Base-by-base conservation (phyloP, 2,113 vertebrate species). In the Takifugu bimaculatus region DNA sequence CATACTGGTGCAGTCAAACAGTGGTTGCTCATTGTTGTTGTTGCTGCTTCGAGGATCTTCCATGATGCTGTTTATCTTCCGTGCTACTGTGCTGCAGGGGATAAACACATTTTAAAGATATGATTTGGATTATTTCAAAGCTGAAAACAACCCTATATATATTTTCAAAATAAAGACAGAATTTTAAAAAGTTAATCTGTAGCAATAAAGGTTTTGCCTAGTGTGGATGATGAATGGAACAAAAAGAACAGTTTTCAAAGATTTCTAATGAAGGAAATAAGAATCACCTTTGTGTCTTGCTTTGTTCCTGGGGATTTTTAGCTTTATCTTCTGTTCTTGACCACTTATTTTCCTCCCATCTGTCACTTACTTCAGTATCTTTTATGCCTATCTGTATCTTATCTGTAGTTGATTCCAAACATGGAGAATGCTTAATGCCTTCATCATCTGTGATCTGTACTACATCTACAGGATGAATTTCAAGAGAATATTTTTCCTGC, bases 201-300 rank as follows among this genome's bases (percentile, higher is more conserved):
- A 39, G 3, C 1, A 39, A 39, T 11, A 11, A 39, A 39, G 35
- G 7, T 32, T 32, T 32, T 2, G 29, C 7, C 29, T 39, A 20
- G 20, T 20, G 20, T 20, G 20, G 20, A 20, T 20, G 20, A 20
- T 20, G 20, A 20, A 20, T 20, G 20, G 20, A 20, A 20, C 20
- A 20, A 20, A 20, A 20, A 20, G 20, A 20, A 20, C 20, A 20
- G 20, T 20, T 20, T 20, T 20, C 20, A 20, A 20, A 20, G 20
- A 20, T 20, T 20, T 20, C 20, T 20, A 20, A 20, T 20, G 20
- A 20, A 39, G 9, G 35, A 14, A 56, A 28, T 51, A 0, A 43
- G 15, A 45, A 49, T 80, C 52, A 72, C 83, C 79, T 86, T 56
- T 65, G 47, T 32, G 49, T 50, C 0, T 82, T 54, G 4, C 57